Evolutionary conservation across 2,888 invertebrate species (phyloP).

Genomic region (Andricus curvator): DNA sequence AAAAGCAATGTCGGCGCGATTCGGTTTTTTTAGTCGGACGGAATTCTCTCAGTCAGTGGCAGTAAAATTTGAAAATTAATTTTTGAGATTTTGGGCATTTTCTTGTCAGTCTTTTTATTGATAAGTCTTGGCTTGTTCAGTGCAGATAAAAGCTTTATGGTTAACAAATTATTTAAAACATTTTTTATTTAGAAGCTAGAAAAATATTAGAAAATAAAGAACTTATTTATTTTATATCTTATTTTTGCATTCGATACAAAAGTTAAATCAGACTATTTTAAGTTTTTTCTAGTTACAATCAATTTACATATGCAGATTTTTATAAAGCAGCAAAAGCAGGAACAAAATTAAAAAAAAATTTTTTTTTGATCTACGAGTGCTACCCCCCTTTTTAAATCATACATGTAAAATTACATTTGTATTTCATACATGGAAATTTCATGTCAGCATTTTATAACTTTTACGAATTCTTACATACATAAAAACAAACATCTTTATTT

Average conservation of each 20-base stretch:
- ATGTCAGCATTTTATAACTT: too few relatives aligned
- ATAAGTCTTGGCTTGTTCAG: neutral
- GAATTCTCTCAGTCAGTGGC: conserved; percentile 25
- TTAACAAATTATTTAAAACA: neutral
- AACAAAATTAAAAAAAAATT: neutral
- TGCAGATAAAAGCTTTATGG: neutral
- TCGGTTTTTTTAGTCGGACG: conserved; percentile 29
- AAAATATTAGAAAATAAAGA: neutral
- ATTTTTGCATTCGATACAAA: neutral
- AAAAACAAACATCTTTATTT: too few relatives aligned
- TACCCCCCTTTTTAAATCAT: neutral
- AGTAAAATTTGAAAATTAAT: neutral
- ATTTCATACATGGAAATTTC: too few relatives aligned
- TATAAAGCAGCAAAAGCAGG: neutral
- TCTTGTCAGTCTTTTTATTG: conserved; percentile 9
- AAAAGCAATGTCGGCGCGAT: neutral
- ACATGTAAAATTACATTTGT: too few relatives aligned
- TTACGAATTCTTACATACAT: too few relatives aligned
- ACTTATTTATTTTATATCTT: neutral
- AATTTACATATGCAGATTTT: neutral
- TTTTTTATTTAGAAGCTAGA: neutral
- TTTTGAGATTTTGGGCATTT: neutral
- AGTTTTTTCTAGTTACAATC: neutral
- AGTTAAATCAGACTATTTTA: neutral
- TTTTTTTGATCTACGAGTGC: neutral